Evolutionary conservation across 2,113 vertebrate genomes (phyloP).

Genomic region (Antechinus stuartii): DNA sequence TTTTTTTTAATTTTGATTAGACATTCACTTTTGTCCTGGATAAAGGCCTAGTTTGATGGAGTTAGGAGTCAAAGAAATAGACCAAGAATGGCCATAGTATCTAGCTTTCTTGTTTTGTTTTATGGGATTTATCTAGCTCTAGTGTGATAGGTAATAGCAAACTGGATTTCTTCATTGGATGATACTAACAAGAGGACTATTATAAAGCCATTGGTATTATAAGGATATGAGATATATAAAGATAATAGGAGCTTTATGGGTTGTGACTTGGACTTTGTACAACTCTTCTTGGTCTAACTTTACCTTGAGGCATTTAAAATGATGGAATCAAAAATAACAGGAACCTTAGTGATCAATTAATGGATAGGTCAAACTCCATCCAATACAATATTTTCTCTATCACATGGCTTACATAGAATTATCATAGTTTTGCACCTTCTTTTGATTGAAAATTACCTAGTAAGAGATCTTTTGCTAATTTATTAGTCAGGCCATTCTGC

Average conservation of each 20-base stretch:
- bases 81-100: neutral
- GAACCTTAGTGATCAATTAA: neutral
- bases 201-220: neutral
- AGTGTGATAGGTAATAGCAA: neutral
- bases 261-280: neutral
- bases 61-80: neutral
- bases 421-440: neutral
- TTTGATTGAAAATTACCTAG: neutral
- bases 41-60: neutral
- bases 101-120: neutral
- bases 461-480: neutral
- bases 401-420: neutral
- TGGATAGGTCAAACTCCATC: neutral
- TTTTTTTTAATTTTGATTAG: conserved; percentile 69
- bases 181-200: neutral
- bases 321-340: neutral
- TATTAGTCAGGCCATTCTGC: neutral
- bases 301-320: neutral
- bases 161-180: neutral
- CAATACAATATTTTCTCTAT: neutral
- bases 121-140: neutral
- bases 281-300: neutral
- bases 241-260: neutral
- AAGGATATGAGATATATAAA: neutral
- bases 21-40: conserved; percentile 74